phyloP scores from a whole-genome alignment of 2,797 vertebrate genomes.

The Oreortyx pictus region DNA sequence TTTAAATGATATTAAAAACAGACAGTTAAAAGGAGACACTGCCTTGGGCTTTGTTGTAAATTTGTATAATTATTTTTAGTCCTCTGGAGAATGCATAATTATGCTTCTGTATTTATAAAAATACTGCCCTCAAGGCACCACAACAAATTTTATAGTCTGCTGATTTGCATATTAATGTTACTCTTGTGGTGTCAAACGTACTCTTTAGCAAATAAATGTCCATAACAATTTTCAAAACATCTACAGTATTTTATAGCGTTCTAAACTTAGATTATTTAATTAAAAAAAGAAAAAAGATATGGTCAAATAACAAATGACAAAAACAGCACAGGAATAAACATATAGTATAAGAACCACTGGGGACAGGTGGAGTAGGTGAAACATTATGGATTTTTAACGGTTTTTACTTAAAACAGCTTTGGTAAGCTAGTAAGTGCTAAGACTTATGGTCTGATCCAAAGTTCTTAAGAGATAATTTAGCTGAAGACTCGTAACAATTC shows the following conservation, averaged over 20 bases:
- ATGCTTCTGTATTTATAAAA: slow-evolving; percentile 86
- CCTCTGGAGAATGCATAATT: slow-evolving; percentile 84
- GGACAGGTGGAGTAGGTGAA: background rate
- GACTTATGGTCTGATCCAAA: background rate
- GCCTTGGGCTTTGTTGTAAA: slow-evolving; percentile 85
- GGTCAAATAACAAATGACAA: background rate
- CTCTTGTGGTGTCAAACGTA: slow-evolving; percentile 66
- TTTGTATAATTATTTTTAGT: slow-evolving; percentile 86
- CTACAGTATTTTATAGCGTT: background rate
- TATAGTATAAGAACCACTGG: background rate
- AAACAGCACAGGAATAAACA: background rate
- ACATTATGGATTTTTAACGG: background rate
- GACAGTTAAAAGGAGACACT: slow-evolving; percentile 83
- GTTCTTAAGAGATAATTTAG: background rate
- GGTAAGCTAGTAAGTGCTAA: background rate
- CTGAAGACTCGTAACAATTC: background rate
- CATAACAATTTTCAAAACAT: slow-evolving; percentile 63
- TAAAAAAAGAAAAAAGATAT: background rate
- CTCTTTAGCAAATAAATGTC: slow-evolving; percentile 69
- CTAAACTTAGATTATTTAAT: background rate
- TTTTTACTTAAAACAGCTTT: background rate
- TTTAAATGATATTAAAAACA: slow-evolving; percentile 86
- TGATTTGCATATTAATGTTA: slow-evolving; percentile 82
- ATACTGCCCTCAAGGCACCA: slow-evolving; percentile 81
- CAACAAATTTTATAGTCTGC: slow-evolving; percentile 82